These are phyloP conservation scores for Dione vanillae DNA, from an alignment of 2,888 invertebrate genomes.

Conservation along the genomic window DNA sequence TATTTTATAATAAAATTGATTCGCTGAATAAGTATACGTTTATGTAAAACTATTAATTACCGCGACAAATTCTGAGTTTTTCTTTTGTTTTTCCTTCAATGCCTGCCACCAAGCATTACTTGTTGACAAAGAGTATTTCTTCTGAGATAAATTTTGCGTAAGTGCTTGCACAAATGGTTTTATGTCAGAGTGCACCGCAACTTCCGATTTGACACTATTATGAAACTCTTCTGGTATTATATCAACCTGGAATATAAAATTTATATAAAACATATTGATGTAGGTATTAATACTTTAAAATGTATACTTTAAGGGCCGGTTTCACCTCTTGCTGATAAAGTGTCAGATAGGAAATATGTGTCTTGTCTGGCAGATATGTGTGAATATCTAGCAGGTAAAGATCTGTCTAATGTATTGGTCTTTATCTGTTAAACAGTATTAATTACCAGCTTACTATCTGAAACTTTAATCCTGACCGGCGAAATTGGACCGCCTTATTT, in stretches of 20 bases:
- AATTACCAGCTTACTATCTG: no score
- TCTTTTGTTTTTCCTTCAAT: constrained; percentile 87
- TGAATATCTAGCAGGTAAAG: no score
- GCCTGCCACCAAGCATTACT: constrained; percentile 90
- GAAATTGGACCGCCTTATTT: no score
- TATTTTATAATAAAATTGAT: no score
- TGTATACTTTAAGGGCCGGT: no score
- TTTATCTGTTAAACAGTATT: no score
- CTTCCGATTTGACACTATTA: constrained; percentile 91
- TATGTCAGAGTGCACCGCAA: constrained; percentile 94
- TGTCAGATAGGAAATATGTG: no score
- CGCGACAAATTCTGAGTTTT: constrained; percentile 88
- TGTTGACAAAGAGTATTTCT: constrained; percentile 84
- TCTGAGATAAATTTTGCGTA: constrained; percentile 81
- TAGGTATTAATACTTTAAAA: no score
- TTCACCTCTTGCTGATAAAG: no score
- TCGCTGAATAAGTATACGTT: not conserved
- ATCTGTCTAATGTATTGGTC: no score
- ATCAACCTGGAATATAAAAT: constrained; percentile 86
- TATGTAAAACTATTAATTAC: constrained; percentile 66
- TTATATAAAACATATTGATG: not conserved
- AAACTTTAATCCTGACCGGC: no score
- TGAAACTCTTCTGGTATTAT: constrained; percentile 95
- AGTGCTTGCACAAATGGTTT: constrained; percentile 88
- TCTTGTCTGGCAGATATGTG: no score